phyloP scores from a whole-genome alignment of 2,888 invertebrate genomes.

The Macrophya alboannulata region DNA sequence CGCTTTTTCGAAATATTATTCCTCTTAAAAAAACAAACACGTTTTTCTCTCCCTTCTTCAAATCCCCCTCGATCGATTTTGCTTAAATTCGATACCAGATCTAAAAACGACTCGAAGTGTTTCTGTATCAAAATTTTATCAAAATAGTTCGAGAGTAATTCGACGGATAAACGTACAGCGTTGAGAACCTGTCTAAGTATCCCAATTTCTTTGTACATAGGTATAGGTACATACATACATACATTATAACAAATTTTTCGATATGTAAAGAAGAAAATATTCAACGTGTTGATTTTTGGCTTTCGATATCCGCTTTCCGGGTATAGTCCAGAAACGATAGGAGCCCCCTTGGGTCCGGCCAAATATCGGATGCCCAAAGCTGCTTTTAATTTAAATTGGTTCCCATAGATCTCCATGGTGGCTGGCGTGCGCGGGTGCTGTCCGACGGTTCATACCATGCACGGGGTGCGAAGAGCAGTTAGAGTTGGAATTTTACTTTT shows the following conservation, averaged over 20 bases:
- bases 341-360: constrained; percentile 41
- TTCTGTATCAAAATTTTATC: background rate
- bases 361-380: constrained; percentile 61
- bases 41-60: background rate
- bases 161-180: background rate
- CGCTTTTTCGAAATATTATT: no score
- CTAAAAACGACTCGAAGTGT: background rate
- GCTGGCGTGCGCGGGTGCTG: constrained; percentile 7
- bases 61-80: background rate
- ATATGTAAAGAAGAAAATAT: background rate
- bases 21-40: no score
- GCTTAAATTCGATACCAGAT: background rate
- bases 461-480: constrained; percentile 66
- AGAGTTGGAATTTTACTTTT: constrained; percentile 75
- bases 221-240: no score
- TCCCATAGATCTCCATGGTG: constrained; percentile 67
- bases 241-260: background rate
- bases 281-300: background rate
- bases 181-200: background rate
- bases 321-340: constrained; percentile 16
- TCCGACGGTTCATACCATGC: background rate
- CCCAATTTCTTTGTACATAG: background rate
- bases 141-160: background rate
- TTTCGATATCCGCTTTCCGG: background rate
- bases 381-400: constrained; percentile 72